Evolutionary conservation across 2,888 invertebrate species (phyloP).

Genomic region (Pecten maximus): DNA sequence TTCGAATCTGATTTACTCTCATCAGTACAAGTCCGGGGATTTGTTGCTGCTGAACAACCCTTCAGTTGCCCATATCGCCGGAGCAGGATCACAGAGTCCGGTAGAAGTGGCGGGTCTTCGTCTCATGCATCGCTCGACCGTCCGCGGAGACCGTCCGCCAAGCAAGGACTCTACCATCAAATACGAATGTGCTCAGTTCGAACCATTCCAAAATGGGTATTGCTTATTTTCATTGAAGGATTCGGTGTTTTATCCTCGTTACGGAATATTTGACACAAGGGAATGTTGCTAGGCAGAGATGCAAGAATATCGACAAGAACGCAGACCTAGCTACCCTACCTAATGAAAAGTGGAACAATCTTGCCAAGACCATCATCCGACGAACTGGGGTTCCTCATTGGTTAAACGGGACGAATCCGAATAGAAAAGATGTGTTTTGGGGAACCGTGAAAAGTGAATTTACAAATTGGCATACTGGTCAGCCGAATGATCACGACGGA

Average conservation of each 20-base stretch:
- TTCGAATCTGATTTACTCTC: conserved; percentile 53
- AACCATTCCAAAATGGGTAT: conserved; percentile 51
- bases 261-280: conserved; percentile 49
- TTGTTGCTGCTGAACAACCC: conserved; percentile 53
- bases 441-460: conserved; percentile 37
- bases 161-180: conserved; percentile 43
- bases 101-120: conserved; percentile 49
- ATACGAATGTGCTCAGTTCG: conserved; percentile 45
- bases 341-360: conserved; percentile 51
- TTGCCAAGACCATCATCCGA: conserved; percentile 43
- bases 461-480: conserved; percentile 51
- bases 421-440: conserved; percentile 48
- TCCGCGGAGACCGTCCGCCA: conserved; percentile 42
- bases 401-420: conserved; percentile 52
- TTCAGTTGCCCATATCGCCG: conserved; percentile 53
- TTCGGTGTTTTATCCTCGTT: conserved; percentile 50
- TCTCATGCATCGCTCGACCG: conserved; percentile 51
- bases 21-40: conserved; percentile 51
- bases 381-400: conserved; percentile 51
- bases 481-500: conserved; percentile 55
- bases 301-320: conserved; percentile 47
- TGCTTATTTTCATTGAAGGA: conserved; percentile 55
- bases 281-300: conserved; percentile 45
- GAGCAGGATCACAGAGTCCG: conserved; percentile 51
- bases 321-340: conserved; percentile 50